Evolutionary conservation across 2,797 vertebrate species (phyloP), one percentile per base, ranked within the genome.

Genomic region (Cheirogaleus major): DNA sequence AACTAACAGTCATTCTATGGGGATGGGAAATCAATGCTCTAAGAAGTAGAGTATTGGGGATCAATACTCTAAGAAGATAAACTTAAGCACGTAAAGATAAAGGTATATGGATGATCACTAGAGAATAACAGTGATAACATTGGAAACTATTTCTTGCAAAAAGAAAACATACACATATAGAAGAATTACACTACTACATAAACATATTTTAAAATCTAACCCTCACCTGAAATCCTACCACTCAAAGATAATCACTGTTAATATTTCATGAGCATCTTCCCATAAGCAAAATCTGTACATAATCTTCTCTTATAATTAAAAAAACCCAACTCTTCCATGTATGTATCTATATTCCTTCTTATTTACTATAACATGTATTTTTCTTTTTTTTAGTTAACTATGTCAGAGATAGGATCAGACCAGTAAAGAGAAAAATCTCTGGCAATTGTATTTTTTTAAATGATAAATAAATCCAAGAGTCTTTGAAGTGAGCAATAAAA

Each of bases 221-320:
- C 50, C 38, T 86, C 48, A 84, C 22, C 8, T 89, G n/a, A 69
- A 95, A 57, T 89, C 61, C 27, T 15, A 87, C 17, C 50, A 61
- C 32, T 38, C 43, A 55, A 55, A 82, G 38, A 73, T 48, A 75
- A 79, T 59, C 55, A 69, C 78, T 72, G 48, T 50, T 52, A 85
- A 59, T 80, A 63, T 63, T 65, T 4, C 63, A 65, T 55, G 43
- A 55, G 23, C n/a, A 89, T 63, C 57, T 82, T 91, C 17, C 23
- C 41, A 38, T 35, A 80, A 38, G 65, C 22, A 80, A 93, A 84
- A 89, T 27, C 27, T 92, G 5, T 73, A 85, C 0, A 10, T 61
- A 95, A 90, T 67, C 75, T 55, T 91, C 18, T 73, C 48, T 87
- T 91, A 78, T 30, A 91, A 69, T 95, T 83, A 73, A 43, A 93